phyloP scores from a whole-genome alignment of 2,888 invertebrate genomes.

The Athalia circularis region DNA sequence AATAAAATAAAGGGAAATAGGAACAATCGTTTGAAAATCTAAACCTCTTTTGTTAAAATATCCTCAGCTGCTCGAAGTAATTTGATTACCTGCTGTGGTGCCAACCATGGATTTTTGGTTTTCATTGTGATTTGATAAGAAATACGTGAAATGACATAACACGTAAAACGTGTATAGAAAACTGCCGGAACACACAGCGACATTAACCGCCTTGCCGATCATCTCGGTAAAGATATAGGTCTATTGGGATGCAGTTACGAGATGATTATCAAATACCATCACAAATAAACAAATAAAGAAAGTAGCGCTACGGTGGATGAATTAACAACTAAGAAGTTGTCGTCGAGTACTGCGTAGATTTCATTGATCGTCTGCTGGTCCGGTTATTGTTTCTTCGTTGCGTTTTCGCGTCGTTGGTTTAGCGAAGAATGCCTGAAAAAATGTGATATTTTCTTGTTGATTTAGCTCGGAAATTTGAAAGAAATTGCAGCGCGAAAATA shows the following conservation, averaged over 20 bases:
- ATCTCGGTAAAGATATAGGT: slow-evolving; percentile 50
- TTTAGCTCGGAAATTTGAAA: neutral
- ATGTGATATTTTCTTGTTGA: slow-evolving; percentile 13
- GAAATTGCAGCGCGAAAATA: slow-evolving; percentile 11
- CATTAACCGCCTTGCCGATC: slow-evolving; percentile 63
- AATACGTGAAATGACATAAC: slow-evolving; percentile 76
- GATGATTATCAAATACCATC: no score
- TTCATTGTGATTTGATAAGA: slow-evolving; percentile 75
- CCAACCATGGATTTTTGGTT: slow-evolving; percentile 58
- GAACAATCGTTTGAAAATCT: neutral
- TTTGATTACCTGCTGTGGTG: slow-evolving; percentile 53
- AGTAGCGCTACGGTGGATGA: slow-evolving; percentile 6
- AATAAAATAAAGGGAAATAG: slow-evolving; percentile 33
- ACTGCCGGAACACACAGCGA: slow-evolving; percentile 71
- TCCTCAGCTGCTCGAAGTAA: neutral
- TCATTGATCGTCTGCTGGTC: slow-evolving; percentile 33
- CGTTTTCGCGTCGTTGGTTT: neutral
- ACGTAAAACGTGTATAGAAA: slow-evolving; percentile 76
- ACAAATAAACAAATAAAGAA: slow-evolving; percentile 17
- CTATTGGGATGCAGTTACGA: no score
- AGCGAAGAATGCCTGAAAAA: neutral
- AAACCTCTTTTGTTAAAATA: no score
- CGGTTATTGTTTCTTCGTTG: neutral
- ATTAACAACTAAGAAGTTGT: slow-evolving; percentile 12
- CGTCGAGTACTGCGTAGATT: slow-evolving; percentile 31